A percentile compares a stretch with the other conserved stretches of the same genome.
These are phyloP conservation scores for Ophioninae sp. DNA, from an alignment of 2,888 invertebrate genomes.

Conservation along the genomic window DNA sequence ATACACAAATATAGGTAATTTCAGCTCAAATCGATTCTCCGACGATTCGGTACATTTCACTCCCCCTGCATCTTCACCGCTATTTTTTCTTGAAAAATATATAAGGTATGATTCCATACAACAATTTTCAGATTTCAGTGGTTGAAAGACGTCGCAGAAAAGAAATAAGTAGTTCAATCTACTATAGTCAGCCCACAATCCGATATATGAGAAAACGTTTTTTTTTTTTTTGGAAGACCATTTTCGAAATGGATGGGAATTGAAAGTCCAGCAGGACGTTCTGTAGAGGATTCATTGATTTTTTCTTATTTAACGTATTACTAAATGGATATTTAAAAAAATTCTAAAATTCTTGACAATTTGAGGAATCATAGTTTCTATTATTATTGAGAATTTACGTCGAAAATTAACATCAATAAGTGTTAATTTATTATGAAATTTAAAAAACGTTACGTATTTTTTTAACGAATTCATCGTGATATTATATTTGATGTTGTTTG, in stretches of 20 bases:
- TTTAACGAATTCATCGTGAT: neutral
- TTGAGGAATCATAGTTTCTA: too few species aligned
- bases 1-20: slow-evolving; percentile 28
- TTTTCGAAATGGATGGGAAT: too few species aligned
- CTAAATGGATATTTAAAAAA: too few species aligned
- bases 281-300: too few species aligned
- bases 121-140: neutral
- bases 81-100: neutral
- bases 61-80: neutral
- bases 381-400: neutral
- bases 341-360: too few species aligned
- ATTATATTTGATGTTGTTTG: neutral
- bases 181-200: too few species aligned
- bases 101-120: neutral
- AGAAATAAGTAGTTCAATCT: too few species aligned
- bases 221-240: neutral
- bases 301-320: too few species aligned
- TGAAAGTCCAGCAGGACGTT: too few species aligned
- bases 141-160: neutral
- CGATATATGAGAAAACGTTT: too few species aligned
- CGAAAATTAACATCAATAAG: neutral
- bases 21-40: slow-evolving; percentile 5
- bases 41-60: neutral
- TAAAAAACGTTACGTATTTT: neutral
- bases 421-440: too few species aligned